Evolutionary conservation across 2,888 invertebrate species (phyloP), one percentile per base, ranked within the genome.

Genomic region (Acanthacorydalis orientalis): DNA sequence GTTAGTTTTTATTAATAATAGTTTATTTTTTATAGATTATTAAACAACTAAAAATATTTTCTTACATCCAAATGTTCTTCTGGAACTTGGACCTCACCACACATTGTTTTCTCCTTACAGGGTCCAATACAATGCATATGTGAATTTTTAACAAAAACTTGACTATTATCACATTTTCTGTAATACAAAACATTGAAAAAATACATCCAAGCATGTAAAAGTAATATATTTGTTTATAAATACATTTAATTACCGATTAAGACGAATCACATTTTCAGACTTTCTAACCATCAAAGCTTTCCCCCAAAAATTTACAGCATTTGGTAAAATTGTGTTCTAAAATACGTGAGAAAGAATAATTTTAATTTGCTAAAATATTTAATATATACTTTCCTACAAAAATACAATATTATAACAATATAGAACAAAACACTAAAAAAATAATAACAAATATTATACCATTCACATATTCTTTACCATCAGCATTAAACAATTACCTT

Each of bases 21-120:
- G n/a, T n/a, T n/a, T n/a, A n/a, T n/a, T n/a, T n/a, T n/a, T n/a
- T 10, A 46, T 32, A 46, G 16, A 15, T n/a, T 38, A n/a, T 38
- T 38, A 8, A 9, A 38, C 7, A 38, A 38, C 7, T 14, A 38
- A 38, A 38, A 38, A 38, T 10, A 38, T 44, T 53, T 23, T 72
- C 80, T 77, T 63, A 92, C 95, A 65, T 93, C 91, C 40, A 98
- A 74, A 70, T 98, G 97, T 43, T 86, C 78, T 51, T 86, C 83
- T 0, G 97, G 97, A 6, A 98, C 93, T 55, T 74, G 73, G 2
- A 95, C 91, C 64, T 98, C 97, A 0, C 98, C 98, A 64, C 98
- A 98, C 77, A 87, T 86, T 0, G 97, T 97, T 50, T 76, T 76
- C 1, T 74, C 65, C 56, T 81, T 84, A 64, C 92, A 92, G 0